Base-by-base conservation (phyloP, 2,888 invertebrate species). In the Hypena proboscidalis region DNA sequence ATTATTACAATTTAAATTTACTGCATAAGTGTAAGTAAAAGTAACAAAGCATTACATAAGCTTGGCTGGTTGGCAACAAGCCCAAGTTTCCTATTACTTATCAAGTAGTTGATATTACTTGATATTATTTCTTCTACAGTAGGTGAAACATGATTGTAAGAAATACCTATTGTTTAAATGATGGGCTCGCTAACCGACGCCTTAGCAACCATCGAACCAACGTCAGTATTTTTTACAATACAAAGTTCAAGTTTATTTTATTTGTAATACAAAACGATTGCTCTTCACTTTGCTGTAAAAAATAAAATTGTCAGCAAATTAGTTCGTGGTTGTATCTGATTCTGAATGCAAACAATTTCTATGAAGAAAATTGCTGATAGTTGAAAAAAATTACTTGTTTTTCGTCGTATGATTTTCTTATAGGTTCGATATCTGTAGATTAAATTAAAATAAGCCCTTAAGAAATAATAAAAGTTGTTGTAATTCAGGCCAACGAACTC, bases 401-500 rank as follows among this genome's bases (percentile, higher is more conserved):
- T n/a, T n/a, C n/a, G n/a, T n/a, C n/a, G n/a, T n/a, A n/a, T n/a
- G n/a, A n/a, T n/a, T n/a, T n/a, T n/a, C n/a, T n/a, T n/a, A n/a
- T n/a, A n/a, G n/a, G n/a, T n/a, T n/a, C n/a, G n/a, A n/a, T n/a
- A n/a, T n/a, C n/a, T n/a, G n/a, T n/a, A n/a, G n/a, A n/a, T n/a
- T n/a, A n/a, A n/a, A n/a, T 26, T 26, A 3, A 21, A 26, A 27
- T 30, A 19, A 30, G 11, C 10, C 19, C 6, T n/a, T n/a, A n/a
- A n/a, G 27, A 17, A 4, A 17, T 33, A 27, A 27, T 25, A 32
- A 32, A 26, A 20, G 2, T 26, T 8, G 13, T 17, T 6, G n/a
- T 11, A 35, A 5, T n/a, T n/a, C n/a, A 20, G 39, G 49, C 34
- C 48, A 54, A 61, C 66, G 74, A 72, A 72, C 76, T 68, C 70